A percentile compares a stretch with the other conserved stretches of the same genome.
These are phyloP conservation scores for Stegastes partitus DNA, from an alignment of 2,113 vertebrate genomes.

Conservation along the genomic window DNA sequence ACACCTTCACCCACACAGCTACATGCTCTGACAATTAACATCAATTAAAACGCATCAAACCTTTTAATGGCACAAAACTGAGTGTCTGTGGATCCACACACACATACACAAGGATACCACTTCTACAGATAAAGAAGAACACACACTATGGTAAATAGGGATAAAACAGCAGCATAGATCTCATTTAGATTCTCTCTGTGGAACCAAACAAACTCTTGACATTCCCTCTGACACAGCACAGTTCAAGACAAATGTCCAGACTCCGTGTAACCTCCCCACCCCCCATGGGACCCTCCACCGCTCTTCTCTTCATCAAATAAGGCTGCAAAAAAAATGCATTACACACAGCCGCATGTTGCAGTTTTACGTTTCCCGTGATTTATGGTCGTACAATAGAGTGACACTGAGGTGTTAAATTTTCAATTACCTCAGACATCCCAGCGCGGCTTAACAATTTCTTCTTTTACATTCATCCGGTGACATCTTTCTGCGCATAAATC, in stretches of 20 bases:
- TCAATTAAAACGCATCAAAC: slow-evolving; percentile 12
- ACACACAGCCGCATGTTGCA: slow-evolving; percentile 33
- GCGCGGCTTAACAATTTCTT: slow-evolving; percentile 18
- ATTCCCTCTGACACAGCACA: slow-evolving; percentile 11
- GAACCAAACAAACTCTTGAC: slow-evolving; percentile 34
- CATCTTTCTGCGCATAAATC: slow-evolving; percentile 31
- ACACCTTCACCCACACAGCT: slow-evolving; percentile 4
- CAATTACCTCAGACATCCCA: slow-evolving; percentile 38
- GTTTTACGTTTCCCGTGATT: slow-evolving; percentile 52
- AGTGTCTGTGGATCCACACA: not conserved
- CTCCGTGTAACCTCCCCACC: slow-evolving; percentile 5
- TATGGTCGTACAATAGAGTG: slow-evolving; percentile 32
- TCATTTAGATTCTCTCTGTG: slow-evolving; percentile 32
- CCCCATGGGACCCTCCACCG: slow-evolving; percentile 22
- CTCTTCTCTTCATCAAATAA: slow-evolving; percentile 41
- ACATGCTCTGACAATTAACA: not conserved
- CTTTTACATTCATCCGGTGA: slow-evolving; percentile 5
- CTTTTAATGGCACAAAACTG: not conserved
- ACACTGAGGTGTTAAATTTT: slow-evolving; percentile 43
- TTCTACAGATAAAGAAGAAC: not conserved
- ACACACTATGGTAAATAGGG: slow-evolving; percentile 4
- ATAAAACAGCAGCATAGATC: slow-evolving; percentile 14
- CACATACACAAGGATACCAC: not conserved
- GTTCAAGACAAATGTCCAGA: slow-evolving; percentile 64
- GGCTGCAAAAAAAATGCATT: slow-evolving; percentile 56